Evolutionary conservation across 2,888 invertebrate species (phyloP), one percentile per base, ranked within the genome.

Genomic region (Apotomis capreana): DNA sequence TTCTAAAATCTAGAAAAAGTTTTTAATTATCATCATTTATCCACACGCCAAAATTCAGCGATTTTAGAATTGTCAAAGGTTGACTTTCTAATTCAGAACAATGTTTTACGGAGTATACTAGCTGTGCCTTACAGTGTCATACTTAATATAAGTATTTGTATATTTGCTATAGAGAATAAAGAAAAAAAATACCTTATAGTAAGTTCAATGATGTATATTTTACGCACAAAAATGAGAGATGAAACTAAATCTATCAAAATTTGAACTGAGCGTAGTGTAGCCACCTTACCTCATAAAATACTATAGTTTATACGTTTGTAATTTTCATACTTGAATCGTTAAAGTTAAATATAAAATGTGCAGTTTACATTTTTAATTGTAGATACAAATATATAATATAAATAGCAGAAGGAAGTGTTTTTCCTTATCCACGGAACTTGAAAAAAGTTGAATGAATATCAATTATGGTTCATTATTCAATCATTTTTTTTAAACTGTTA

Each of bases 61-160:
- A 26, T 26, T 26, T 26, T 26, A 26, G 26, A 26, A 26, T 26
- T 26, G 26, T 26, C 26, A 26, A 26, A 26, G 26, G 26, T 2
- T 2, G 26, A 26, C 26, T 26, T 26, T 26, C 26, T 26, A 26
- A 26, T 26, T 26, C 26, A 26, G 1, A 15, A 26, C 26, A 26
- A 36, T 55, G 26, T 57, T 12, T 36, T 57, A 57, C 55, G 15
- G 26, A 10, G 57, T 57, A 57, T 37, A 65, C 54, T 40, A 68
- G 52, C 37, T 59, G 68, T 68, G 68, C 68, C 68, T 68, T 68
- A n/a, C n/a, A 36, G 64, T 65, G 64, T 55, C 64, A 65, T 65
- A 65, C 26, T 65, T 15, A 55, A 55, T 12, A 44, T 55, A 55
- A 65, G 64, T 13, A 52, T 40, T 55, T 55, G 13, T 40, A 57